A percentile compares a stretch with the other conserved stretches of the same genome.
Evolutionary conservation across 2,888 invertebrate genomes (phyloP).

Genomic region (Pandemis corylana): DNA sequence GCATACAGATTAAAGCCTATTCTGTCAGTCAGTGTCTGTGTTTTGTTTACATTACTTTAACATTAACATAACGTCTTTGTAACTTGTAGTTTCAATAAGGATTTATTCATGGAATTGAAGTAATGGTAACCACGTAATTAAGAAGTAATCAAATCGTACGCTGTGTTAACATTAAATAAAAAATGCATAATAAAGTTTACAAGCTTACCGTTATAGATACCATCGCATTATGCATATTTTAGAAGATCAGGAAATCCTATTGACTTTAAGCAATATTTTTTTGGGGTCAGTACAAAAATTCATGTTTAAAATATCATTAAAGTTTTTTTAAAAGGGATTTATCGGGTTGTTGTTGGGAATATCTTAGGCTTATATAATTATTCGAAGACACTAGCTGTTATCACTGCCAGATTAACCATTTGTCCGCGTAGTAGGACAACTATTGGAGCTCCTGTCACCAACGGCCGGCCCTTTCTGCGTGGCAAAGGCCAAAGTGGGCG

Average conservation of each 20-base stretch:
- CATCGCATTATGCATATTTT: too few species aligned
- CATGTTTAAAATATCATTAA: too few species aligned
- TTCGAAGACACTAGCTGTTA: too few species aligned
- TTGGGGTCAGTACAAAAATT: too few species aligned
- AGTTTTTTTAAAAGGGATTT: too few species aligned
- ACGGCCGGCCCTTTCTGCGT: background rate
- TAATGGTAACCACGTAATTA: background rate
- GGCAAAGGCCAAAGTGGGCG: constrained; percentile 4
- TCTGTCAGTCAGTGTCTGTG: background rate
- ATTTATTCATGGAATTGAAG: background rate
- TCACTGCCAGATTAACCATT: background rate
- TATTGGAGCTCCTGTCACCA: background rate
- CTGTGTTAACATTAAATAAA: too few species aligned
- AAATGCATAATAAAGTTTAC: too few species aligned
- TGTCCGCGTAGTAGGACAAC: background rate
- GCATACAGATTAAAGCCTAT: constrained; percentile 9
- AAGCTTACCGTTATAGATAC: too few species aligned
- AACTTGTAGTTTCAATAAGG: background rate
- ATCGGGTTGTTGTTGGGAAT: too few species aligned
- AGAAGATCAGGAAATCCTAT: background rate
- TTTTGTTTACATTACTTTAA: background rate
- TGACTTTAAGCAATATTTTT: too few species aligned
- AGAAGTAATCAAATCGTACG: background rate
- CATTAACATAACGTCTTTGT: background rate
- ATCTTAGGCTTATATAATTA: too few species aligned